Base-by-base conservation (phyloP, 2,797 vertebrate genomes). In the Manis pentadactyla region DNA sequence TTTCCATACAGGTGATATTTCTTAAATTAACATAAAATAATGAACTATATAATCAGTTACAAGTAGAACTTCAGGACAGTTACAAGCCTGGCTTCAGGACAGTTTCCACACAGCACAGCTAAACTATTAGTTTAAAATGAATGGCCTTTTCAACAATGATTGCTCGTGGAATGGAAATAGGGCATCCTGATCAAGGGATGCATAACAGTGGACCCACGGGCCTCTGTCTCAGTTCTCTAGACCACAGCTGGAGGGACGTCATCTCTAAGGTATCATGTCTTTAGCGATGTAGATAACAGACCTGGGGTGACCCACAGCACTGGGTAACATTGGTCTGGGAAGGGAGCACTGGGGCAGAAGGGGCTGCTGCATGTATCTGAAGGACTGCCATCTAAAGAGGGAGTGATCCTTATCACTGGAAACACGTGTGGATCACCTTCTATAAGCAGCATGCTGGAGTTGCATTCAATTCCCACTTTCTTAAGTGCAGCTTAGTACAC, bases 401-500 rank as follows among this genome's bases (percentile, higher is more conserved):
- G 25, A 37, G 18, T 0, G 27, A 5, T 4, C 7, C 27, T 5
- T 42, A 19, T 12, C 12, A 34, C 0, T 27, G 23, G 18, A 19
- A 18, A 27, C 87, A 37, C 49, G 29, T 51, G 29, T 18, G 6
- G 21, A 23, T 64, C 46, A 29, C 18, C 8, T 49, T 46, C 57
- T 29, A 7, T 12, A 11, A 73, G 53, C 15, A 18, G 31, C 46
- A 3, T 0, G 2, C 42, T 11, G 18, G 6, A 17, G 49, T 8
- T 21, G 23, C 63, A 27, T 11, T 18, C 37, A 61, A 49, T 49
- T 57, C 63, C 39, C 11, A 61, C 34, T 39, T 46, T 5, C 61
- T 31, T 51, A 34, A 37, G 42, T 55, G 61, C 51, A 42, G 11
- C n/a, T 49, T n/a, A n/a, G 53, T 55, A 19, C 4, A 11, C 51